phyloP scores from a whole-genome alignment of 2,797 vertebrate genomes.

The Hafferia zeledoni region DNA sequence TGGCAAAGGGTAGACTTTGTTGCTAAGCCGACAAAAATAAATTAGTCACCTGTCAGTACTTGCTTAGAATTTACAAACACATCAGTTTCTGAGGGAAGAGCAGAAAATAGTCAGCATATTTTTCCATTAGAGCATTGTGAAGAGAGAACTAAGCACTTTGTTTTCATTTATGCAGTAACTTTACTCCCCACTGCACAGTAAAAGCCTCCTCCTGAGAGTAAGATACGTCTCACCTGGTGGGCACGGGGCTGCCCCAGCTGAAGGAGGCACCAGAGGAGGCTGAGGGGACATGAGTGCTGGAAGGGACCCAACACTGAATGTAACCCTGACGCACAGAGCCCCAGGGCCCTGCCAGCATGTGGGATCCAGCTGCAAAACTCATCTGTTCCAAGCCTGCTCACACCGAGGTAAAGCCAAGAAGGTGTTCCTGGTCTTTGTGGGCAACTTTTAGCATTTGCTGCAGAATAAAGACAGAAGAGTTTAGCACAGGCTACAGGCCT shows the following conservation, averaged over 20 bases:
- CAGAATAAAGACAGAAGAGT: neutral
- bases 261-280: neutral
- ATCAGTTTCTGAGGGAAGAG: slow-evolving; percentile 9
- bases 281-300: neutral
- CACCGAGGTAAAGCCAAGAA: neutral
- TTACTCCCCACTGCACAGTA: neutral
- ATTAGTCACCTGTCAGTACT: slow-evolving; percentile 59
- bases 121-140: neutral
- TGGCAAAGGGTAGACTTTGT: slow-evolving; percentile 44
- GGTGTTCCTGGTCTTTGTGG: neutral
- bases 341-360: fast-evolving
- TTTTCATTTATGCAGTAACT: neutral
- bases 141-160: neutral
- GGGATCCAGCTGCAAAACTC: neutral
- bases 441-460: neutral
- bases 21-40: slow-evolving; percentile 60
- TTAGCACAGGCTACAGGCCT: neutral
- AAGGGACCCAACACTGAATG: neutral
- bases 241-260: neutral
- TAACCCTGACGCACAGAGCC: neutral
- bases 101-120: slow-evolving; percentile 16
- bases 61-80: slow-evolving; percentile 48
- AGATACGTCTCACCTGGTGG: neutral
- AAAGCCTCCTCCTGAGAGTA: neutral
- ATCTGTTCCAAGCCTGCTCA: neutral